Evolutionary conservation across 2,797 vertebrate species (phyloP).

Genomic region (Tinamus major): DNA sequence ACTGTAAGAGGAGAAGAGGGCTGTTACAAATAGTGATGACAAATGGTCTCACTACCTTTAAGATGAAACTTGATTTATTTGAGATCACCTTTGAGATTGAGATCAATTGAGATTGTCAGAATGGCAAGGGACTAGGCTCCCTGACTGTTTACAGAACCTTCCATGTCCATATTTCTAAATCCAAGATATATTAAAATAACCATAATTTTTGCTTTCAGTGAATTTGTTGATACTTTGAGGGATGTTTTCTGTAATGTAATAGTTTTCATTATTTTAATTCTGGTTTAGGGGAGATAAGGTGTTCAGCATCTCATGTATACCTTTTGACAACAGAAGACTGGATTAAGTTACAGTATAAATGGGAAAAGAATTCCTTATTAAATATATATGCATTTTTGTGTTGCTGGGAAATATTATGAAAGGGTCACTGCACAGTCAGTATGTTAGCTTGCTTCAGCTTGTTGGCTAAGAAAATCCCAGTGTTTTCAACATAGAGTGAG

Average conservation of each 20-base stretch:
- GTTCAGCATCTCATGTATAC: not conserved
- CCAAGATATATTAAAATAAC: not conserved
- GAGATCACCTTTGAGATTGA: too few relatives aligned
- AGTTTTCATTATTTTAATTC: constrained; percentile 41
- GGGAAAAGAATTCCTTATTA: constrained; percentile 33
- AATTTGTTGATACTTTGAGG: not conserved
- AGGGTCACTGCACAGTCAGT: constrained; percentile 53
- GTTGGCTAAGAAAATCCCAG: constrained; percentile 43
- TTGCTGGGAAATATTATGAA: constrained; percentile 48
- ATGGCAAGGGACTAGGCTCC: not conserved
- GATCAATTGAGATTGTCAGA: not conserved
- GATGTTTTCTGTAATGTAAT: constrained; percentile 32
- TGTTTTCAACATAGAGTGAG: not conserved
- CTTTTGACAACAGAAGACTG: not conserved
- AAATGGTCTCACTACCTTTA: not conserved
- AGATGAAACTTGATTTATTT: not conserved
- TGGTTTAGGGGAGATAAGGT: not conserved
- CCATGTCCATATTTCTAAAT: constrained; percentile 1
- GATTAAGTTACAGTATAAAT: constrained; percentile 42
- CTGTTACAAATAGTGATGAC: not conserved
- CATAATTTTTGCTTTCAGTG: constrained; percentile 14
- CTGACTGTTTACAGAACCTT: not conserved
- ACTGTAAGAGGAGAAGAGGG: not conserved
- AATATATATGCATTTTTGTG: not conserved
- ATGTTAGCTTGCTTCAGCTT: constrained; percentile 28